Base-by-base conservation (phyloP, 2,113 vertebrate species). In the Nothoprocta pentlandii region DNA sequence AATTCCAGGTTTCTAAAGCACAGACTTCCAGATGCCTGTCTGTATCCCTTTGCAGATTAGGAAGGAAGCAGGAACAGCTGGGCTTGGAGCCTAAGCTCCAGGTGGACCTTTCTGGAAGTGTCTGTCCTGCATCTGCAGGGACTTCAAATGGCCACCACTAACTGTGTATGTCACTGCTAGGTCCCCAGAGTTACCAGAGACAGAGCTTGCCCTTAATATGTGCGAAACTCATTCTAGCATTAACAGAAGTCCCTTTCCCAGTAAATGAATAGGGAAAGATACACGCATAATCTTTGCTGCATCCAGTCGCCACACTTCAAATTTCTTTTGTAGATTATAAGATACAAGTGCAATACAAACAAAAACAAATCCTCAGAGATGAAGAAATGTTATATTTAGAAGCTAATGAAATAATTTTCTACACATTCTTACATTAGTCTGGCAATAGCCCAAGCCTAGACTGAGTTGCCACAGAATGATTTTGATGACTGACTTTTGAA, bases 31-130 rank as follows among this genome's bases (percentile, higher is more conserved):
- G 67, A 58, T 6, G 10, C 23, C 28, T 7, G 6, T 47, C 22
- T 44, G 12, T 16, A 11, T 92, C 7, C 61, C 26, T 63, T 95
- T 34, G 63, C 64, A 49, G 41, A 41, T 96, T 83, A 96, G 93
- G 85, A 80, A 87, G 76, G 63, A 94, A 87, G 93, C 82, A 90
- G 75, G 71, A 83, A 66, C 90, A 94, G 82, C 87, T 94, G 59
- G 42, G 59, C 59, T 67, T 15, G 39, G 63, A 34, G 51, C 8
- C 0, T 0, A 84, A 91, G 69, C n/a, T 83, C 42, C 1, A 1
- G 30, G 36, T 63, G 59, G 71, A 88, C 26, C 49, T 70, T 75
- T 42, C 68, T 15, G 4, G n/a, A 83, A 44, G 76, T 58, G 49
- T 26, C 53, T 58, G 41, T 49, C 49, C 71, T 67, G 59, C 54